Percentiles rank a stretch among this genome's conserved stretches.
Evolutionary conservation across 2,888 invertebrate genomes (phyloP).

Genomic region (Plemyria rubiginata): DNA sequence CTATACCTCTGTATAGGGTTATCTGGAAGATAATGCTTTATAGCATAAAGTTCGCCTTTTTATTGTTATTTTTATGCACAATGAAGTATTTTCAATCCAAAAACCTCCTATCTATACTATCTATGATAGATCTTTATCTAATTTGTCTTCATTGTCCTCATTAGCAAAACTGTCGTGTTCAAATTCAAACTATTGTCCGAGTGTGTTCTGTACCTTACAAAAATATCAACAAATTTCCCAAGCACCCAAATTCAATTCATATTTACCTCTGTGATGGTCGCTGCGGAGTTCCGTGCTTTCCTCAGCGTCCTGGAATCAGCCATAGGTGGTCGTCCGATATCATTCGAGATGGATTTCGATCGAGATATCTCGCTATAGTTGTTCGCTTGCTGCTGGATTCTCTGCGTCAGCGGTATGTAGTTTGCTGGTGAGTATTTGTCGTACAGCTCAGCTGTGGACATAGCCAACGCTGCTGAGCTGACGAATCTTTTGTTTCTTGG

Average conservation of each 20-base stretch:
- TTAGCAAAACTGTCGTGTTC: background rate
- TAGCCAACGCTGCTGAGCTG: slow-evolving; percentile 80
- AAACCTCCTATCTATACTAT: too few species aligned
- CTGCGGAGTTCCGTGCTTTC: slow-evolving; percentile 69
- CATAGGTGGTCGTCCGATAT: slow-evolving; percentile 81
- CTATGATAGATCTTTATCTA: too few species aligned
- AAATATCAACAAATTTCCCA: slow-evolving; percentile 56
- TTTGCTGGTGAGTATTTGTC: slow-evolving; percentile 91
- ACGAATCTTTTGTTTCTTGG: slow-evolving; percentile 69
- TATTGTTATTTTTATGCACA: too few species aligned
- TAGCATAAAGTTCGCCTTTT: too few species aligned
- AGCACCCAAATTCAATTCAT: slow-evolving; percentile 47
- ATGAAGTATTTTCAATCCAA: too few species aligned
- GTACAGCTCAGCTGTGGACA: slow-evolving; percentile 88
- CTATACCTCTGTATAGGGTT: too few species aligned
- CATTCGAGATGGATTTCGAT: slow-evolving; percentile 85
- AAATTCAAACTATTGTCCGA: background rate
- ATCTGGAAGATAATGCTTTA: too few species aligned
- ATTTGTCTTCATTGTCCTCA: too few species aligned
- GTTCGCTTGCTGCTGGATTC: slow-evolving; percentile 65
- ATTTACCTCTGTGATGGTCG: slow-evolving; percentile 73
- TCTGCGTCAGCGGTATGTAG: slow-evolving; percentile 87
- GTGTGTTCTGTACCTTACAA: slow-evolving; percentile 14
- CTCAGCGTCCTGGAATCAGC: slow-evolving; percentile 64
- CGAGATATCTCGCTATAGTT: slow-evolving; percentile 72